A percentile compares a stretch with the other conserved stretches of the same genome.
Conservation (phyloP, 2,797 vertebrate genomes). For the Clarias laeviceps region DNA sequence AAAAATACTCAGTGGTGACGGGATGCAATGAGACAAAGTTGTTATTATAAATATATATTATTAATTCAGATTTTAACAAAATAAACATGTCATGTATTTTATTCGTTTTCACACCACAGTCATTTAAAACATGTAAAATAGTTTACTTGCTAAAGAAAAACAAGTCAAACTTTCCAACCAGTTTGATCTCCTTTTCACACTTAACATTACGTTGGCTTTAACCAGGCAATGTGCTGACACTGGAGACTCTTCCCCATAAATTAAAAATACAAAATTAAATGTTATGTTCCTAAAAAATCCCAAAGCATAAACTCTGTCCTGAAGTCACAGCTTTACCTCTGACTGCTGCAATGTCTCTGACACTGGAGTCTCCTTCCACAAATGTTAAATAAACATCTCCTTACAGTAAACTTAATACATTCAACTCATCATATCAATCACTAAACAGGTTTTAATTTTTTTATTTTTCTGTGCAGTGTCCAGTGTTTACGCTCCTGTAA, state of each 20-base stretch:
- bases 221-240: background rate
- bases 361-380: background rate
- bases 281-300: background rate
- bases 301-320: too few relatives aligned
- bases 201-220: background rate
- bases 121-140: background rate
- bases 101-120: background rate
- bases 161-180: background rate
- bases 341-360: too few relatives aligned
- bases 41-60: background rate
- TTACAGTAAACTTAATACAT: background rate
- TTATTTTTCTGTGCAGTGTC: too few relatives aligned
- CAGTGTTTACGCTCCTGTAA: too few relatives aligned
- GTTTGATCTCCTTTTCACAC: background rate
- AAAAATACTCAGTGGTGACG: background rate
- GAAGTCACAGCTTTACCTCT: too few relatives aligned
- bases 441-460: too few relatives aligned
- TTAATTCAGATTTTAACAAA: background rate
- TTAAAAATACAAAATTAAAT: background rate
- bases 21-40: background rate
- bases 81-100: background rate
- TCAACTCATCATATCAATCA: too few relatives aligned
- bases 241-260: background rate
- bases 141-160: background rate
- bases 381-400: background rate